A percentile compares a stretch with the other conserved stretches of the same genome.
Evolutionary conservation across 2,113 vertebrate genomes (phyloP).

Genomic region (Rynchops niger): DNA sequence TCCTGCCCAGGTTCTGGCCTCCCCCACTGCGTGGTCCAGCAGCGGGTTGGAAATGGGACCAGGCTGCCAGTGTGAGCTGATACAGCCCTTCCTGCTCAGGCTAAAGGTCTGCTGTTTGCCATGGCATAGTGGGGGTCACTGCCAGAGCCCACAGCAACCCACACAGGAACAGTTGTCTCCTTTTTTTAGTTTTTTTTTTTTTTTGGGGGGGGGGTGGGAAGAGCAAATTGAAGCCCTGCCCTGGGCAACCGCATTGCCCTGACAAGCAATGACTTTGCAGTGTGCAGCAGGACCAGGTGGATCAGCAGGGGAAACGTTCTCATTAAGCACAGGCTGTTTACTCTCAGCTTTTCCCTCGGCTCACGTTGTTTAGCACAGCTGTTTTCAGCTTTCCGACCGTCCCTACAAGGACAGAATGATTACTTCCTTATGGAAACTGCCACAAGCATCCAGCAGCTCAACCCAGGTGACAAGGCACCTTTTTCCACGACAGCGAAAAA

Average conservation of each 20-base stretch:
- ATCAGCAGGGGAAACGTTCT: neutral
- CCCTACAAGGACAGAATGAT: neutral
- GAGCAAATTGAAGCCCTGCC: neutral
- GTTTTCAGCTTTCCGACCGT: neutral
- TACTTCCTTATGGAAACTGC: neutral
- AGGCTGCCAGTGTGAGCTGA: accelerated
- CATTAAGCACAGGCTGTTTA: neutral
- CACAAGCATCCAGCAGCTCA: neutral
- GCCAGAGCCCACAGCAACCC: neutral
- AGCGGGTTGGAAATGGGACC: accelerated
- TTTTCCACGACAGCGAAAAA: neutral
- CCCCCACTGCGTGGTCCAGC: accelerated
- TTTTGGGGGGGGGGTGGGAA: no score
- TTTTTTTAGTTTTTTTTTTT: no score
- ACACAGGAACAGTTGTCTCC: neutral
- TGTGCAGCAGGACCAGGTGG: neutral
- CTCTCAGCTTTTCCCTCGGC: neutral
- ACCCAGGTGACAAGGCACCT: neutral
- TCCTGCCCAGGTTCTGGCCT: neutral
- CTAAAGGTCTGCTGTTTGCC: neutral
- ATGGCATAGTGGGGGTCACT: neutral
- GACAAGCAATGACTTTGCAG: neutral
- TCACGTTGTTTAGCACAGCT: neutral
- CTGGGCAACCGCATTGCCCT: accelerated
- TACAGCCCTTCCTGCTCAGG: neutral